Evolutionary conservation across 1,140 invertebrate species (phyloP).

Genomic region (Planococcus citri): DNA sequence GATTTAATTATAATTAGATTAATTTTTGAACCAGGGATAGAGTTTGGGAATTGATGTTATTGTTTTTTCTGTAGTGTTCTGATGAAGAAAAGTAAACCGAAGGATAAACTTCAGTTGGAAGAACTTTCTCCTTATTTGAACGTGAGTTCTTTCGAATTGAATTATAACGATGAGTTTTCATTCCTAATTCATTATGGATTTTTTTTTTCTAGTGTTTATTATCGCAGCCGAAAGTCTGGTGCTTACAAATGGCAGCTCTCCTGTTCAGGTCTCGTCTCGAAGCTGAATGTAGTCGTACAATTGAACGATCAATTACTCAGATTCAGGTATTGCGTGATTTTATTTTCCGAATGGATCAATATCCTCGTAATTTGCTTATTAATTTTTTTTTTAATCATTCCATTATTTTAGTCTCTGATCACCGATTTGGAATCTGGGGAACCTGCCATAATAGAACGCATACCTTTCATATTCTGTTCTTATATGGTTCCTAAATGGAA

Average conservation of each 20-base stretch:
- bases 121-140: conserved; percentile 66
- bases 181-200: not conserved
- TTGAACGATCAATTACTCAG: conserved; percentile 78
- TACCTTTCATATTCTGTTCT: conserved; percentile 42
- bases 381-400: not conserved
- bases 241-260: conserved; percentile 36
- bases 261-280: conserved; percentile 44
- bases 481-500: conserved; percentile 55
- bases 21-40: not conserved
- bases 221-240: conserved; percentile 36
- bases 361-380: not conserved
- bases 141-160: conserved; percentile 37
- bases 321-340: conserved; percentile 26
- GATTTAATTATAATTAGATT: conserved; percentile 26
- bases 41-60: conserved; percentile 10
- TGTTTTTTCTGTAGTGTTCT: conserved; percentile 41
- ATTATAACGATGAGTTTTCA: conserved; percentile 14
- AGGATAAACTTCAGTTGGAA: conserved; percentile 61
- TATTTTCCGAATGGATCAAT: too few species aligned
- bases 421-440: conserved; percentile 39
- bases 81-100: conserved; percentile 55
- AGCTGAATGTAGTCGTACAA: conserved; percentile 54
- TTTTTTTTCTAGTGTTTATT: conserved; percentile 32
- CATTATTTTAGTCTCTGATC: conserved; percentile 47
- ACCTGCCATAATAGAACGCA: conserved; percentile 36